phyloP scores from a whole-genome alignment of 1,140 invertebrate species.

The Cepaea nemoralis region DNA sequence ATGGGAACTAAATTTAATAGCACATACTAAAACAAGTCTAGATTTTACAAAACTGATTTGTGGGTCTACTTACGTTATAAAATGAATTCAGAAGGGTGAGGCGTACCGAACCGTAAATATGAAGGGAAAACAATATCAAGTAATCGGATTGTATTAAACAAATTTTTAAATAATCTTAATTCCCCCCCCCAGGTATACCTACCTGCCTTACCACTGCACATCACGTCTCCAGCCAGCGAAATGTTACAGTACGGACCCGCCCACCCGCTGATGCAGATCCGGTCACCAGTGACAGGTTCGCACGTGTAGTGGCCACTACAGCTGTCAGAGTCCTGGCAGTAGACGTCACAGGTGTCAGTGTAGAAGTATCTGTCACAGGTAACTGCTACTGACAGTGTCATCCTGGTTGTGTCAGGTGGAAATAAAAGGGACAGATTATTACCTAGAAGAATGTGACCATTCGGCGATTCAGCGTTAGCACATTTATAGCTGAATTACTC shows the following conservation, averaged over 20 bases:
- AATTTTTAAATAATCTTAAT: no score
- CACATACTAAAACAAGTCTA: no score
- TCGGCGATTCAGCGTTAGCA: no score
- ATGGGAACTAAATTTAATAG: no score
- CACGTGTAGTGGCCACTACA: constrained; percentile 93
- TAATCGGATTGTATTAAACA: no score
- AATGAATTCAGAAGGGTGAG: no score
- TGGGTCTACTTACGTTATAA: no score
- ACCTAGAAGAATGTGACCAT: background rate
- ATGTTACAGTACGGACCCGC: constrained; percentile 87
- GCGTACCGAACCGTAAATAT: no score
- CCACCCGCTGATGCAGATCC: constrained; percentile 90
- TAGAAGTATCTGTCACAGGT: constrained; percentile 88
- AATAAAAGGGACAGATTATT: background rate
- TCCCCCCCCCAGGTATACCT: no score
- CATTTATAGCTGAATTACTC: no score
- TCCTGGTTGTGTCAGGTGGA: constrained; percentile 44
- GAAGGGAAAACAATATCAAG: no score
- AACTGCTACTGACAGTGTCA: constrained; percentile 43
- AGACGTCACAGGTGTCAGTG: constrained; percentile 85
- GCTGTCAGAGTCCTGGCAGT: constrained; percentile 89
- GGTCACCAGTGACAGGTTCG: constrained; percentile 79
- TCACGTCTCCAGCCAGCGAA: constrained; percentile 16
- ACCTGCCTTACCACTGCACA: constrained; percentile 38
- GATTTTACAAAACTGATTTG: no score